Evolutionary conservation across 2,888 invertebrate species (phyloP).

Genomic region (Nematopogon swammerdamellus): DNA sequence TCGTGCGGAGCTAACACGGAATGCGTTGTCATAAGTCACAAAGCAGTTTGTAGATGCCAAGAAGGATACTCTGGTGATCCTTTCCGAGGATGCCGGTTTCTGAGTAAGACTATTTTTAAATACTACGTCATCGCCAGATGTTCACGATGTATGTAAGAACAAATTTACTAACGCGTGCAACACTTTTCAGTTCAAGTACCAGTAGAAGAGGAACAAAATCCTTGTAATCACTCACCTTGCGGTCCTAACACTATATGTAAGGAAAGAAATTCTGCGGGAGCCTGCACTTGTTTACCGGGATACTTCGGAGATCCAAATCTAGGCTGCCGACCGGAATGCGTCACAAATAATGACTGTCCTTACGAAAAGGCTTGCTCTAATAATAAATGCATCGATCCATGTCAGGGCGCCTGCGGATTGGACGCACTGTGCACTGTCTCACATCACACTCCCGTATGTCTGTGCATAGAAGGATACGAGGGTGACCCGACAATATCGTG

Average conservation of each 20-base stretch:
- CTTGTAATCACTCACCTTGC: conserved; percentile 84
- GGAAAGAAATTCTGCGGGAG: conserved; percentile 77
- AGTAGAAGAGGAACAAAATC: conserved; percentile 65
- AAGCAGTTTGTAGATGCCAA: conserved; percentile 78
- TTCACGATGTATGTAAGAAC: too few species aligned
- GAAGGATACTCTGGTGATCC: conserved; percentile 82
- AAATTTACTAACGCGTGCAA: too few species aligned
- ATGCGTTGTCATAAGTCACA: conserved; percentile 80
- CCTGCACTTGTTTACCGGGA: conserved; percentile 77
- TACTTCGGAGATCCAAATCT: conserved; percentile 87
- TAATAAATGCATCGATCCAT: conserved; percentile 83
- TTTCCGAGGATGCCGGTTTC: conserved; percentile 67
- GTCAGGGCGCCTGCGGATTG: conserved; percentile 76
- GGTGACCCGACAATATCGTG: conserved; percentile 71
- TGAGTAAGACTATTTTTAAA: conserved; percentile 26
- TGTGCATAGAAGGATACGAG: conserved; percentile 72
- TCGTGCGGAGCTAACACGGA: conserved; percentile 77
- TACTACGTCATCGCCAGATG: too few species aligned
- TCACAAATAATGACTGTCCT: conserved; percentile 76
- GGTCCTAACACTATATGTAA: conserved; percentile 83
- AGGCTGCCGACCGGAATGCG: conserved; percentile 83
- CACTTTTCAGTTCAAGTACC: conserved; percentile 47
- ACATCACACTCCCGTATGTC: conserved; percentile 80
- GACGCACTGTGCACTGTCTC: conserved; percentile 76
- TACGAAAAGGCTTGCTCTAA: conserved; percentile 75